Base-by-base conservation (phyloP, 1,140 invertebrate species). In the Drosophila athabasca region DNA sequence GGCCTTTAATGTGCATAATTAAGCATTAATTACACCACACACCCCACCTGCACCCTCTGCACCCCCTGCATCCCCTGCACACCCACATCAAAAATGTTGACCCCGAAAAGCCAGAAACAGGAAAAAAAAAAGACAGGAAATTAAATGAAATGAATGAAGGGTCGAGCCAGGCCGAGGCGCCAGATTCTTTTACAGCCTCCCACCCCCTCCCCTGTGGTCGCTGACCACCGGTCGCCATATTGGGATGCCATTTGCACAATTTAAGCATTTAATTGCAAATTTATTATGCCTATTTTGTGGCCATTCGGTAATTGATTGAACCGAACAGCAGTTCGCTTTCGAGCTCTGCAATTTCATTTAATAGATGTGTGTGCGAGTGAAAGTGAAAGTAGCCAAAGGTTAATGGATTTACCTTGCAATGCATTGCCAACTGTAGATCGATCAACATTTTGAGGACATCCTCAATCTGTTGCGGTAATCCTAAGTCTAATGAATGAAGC, bases 1-100 rank as follows among this genome's bases (percentile, higher is more conserved):
- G 83, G 83, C 83, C 83, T 87, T 87, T 87, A 87, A 87, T 87
- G 83, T 87, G 83, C 83, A 87, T 87, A 87, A 87, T 87, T 87
- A 87, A 87, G 84, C 83, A 87, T 87, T 87, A 87, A 87, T 87
- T 87, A 88, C 79, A 81, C 83, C 76, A 78, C 85, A 57, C 43
- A 45, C 53, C 51, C 49, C n/a, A n/a, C n/a, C n/a, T n/a, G n/a
- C n/a, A n/a, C n/a, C n/a, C n/a, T n/a, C n/a, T n/a, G 17, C 17
- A 19, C 24, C 24, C 24, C 4, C 31, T 49, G 64, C 48, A 45
- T 11, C 44, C 64, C 64, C 11, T 3, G 11, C 35, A 4, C 3
- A 13, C 35, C 11, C 11, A 4, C 35, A 13, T 49, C 41, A 26
- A 51, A 50, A 50, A 52, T 53, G 60, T 31, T 44, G 39, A 62